Evolutionary conservation across 2,797 vertebrate species (phyloP).

Genomic region (Antrozous pallidus): DNA sequence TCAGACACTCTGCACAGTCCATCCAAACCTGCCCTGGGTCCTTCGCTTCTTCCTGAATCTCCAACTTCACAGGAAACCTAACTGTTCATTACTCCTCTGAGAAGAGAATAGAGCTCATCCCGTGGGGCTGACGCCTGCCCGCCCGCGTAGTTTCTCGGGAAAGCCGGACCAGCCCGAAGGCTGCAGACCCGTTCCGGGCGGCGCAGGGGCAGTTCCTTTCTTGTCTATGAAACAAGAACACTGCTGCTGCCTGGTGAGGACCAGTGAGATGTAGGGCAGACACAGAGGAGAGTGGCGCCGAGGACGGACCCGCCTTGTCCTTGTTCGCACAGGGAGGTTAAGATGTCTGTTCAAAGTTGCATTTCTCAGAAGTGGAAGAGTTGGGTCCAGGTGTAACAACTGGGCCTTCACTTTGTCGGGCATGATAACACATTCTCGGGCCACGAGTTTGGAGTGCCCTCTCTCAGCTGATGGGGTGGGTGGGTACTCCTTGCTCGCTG

Average conservation of each 20-base stretch:
- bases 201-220: not conserved
- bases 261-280: not conserved
- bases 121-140: not conserved
- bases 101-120: not conserved
- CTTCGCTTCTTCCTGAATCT: not conserved
- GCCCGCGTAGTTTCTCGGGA: not conserved
- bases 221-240: not conserved
- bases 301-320: not conserved
- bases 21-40: not conserved
- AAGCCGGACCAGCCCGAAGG: not conserved
- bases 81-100: not conserved
- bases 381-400: not conserved
- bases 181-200: not conserved
- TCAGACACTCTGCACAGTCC: not conserved
- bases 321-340: constrained; percentile 2
- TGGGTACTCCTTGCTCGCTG: not conserved
- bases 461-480: not conserved
- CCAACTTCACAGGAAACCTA: not conserved
- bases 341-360: not conserved
- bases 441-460: not conserved
- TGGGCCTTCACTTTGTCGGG: not conserved
- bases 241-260: not conserved
- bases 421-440: no score
- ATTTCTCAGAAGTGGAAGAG: not conserved
- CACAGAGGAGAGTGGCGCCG: not conserved